Conservation (phyloP, 2,113 vertebrate genomes). For the Xerus inauris region DNA sequence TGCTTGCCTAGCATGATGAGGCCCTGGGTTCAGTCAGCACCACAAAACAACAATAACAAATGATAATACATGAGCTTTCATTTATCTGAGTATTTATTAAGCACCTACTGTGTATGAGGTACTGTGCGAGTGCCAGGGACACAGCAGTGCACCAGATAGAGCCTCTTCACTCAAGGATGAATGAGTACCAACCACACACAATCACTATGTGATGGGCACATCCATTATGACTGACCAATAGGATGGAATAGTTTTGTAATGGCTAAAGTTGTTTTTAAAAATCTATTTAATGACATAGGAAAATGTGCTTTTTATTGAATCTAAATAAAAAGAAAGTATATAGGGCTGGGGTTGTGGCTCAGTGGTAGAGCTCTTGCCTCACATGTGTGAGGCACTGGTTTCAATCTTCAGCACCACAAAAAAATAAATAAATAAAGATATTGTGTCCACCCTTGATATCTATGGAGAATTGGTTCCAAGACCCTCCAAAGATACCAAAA, state of each 20-base stretch:
- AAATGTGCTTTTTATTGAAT: neutral
- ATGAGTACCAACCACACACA: neutral
- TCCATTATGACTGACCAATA: neutral
- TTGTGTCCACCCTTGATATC: neutral
- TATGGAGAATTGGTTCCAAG: neutral
- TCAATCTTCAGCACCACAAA: too few relatives aligned
- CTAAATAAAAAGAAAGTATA: neutral
- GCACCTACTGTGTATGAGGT: neutral
- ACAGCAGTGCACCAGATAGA: neutral
- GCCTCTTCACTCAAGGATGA: neutral
- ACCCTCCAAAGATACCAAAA: neutral
- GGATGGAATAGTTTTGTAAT: neutral
- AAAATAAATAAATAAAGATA: too few relatives aligned
- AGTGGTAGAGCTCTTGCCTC: too few relatives aligned
- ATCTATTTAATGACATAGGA: neutral
- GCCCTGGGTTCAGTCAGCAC: too few relatives aligned
- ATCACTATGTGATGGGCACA: neutral
- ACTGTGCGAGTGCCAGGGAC: neutral
- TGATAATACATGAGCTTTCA: neutral
- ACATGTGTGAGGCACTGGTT: too few relatives aligned
- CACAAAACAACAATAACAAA: too few relatives aligned
- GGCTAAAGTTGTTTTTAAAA: neutral
- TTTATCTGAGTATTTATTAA: neutral
- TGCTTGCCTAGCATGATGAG: neutral
- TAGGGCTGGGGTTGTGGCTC: too few relatives aligned